phyloP scores from a whole-genome alignment of 2,797 vertebrate genomes.

The Sebastes trivittatus region DNA sequence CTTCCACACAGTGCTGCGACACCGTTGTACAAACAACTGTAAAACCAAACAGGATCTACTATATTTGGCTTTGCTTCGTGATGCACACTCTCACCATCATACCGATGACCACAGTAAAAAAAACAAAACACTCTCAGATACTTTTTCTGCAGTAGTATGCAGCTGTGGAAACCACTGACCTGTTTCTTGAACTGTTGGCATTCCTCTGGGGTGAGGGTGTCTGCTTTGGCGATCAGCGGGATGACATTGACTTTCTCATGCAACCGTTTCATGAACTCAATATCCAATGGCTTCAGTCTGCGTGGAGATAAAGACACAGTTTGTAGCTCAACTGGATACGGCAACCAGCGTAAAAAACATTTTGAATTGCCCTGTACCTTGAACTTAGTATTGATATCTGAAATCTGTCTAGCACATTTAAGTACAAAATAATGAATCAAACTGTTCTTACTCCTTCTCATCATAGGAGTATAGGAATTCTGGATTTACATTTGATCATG shows the following conservation, averaged over 20 bases:
- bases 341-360: not conserved
- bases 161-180: slow-evolving; percentile 83
- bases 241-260: slow-evolving; percentile 99
- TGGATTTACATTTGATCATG: not conserved
- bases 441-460: not conserved
- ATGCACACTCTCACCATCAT: not conserved
- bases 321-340: not conserved
- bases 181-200: slow-evolving; percentile 99
- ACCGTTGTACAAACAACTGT: not conserved
- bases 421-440: not conserved
- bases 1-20: not conserved
- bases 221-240: slow-evolving; percentile 98
- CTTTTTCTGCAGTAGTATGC: slow-evolving; percentile 6
- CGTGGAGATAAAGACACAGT: slow-evolving; percentile 24
- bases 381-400: not conserved
- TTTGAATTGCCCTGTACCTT: not conserved
- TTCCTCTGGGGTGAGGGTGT: slow-evolving; percentile 98
- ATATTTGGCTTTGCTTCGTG: not conserved
- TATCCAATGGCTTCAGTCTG: slow-evolving; percentile 98
- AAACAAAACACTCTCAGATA: not conserved
- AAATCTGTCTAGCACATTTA: not conserved
- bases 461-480: not conserved
- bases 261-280: slow-evolving; percentile 99
- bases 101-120: not conserved
- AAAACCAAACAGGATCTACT: not conserved